Evolutionary conservation across 2,797 vertebrate species (phyloP), one percentile per base, ranked within the genome.

Genomic region (Liasis olivaceus): DNA sequence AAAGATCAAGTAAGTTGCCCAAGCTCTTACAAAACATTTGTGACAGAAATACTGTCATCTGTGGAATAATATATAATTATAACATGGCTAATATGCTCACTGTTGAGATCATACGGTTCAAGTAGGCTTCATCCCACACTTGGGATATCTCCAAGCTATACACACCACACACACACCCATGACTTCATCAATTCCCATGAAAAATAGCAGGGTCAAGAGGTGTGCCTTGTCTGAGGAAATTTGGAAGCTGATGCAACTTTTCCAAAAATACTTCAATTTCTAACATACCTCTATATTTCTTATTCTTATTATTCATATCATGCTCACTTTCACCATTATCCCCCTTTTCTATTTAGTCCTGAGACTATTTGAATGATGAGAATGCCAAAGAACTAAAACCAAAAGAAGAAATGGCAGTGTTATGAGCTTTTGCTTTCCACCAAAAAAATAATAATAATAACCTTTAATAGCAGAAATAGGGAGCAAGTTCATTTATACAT

Each of bases 401-500:
- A 95, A 92, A 89, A 92, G 51, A 5, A 54, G 60, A 93, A 51
- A 64, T 42, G 42, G 59, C 36, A 28, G 72, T 58, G 24, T 88
- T 59, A 54, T 22, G 47, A 87, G 47, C 17, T 84, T 81, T 54
- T 7, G 24, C 60, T 17, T 42, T 66, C 63, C 91, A 60, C 56
- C 15, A 28, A 87, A 94, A 96, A 60, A 9, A 87, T 94, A 92
- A 96, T 24, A 60, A 9, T 95, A 90, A 62, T 94, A 96, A 91
- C 95, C 94, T 95, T 94, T 94, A 95, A 93, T 58, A 96, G 95
- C 93, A 96, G 96, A 97, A 93, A 96, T 36, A 81, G 94, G n/a
- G 77, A 94, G 95, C 96, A 94, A 96, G 96, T 96, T 97, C 96
- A 96, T 97, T 97, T 97, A 96, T 95, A 96, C 96, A 93, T 95